These are phyloP conservation scores for Aphodius granarius DNA, from an alignment of 2,888 invertebrate species.

Conservation along the genomic window DNA sequence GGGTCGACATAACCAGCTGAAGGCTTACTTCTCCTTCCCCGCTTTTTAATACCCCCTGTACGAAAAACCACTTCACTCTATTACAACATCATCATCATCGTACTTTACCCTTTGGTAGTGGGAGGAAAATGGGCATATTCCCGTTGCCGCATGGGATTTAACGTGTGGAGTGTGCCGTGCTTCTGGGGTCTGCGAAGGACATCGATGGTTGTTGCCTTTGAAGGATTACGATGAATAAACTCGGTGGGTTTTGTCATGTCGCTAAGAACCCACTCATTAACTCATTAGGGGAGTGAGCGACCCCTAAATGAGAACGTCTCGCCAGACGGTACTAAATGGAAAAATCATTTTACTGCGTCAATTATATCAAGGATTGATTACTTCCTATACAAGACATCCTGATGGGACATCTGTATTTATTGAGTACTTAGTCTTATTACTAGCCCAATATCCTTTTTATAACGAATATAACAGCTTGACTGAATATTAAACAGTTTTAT, in stretches of 20 bases:
- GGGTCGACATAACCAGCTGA: background rate
- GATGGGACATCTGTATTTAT: no score
- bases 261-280: conserved; percentile 1
- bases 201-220: background rate
- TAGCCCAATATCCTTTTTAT: no score
- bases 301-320: background rate
- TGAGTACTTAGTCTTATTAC: no score
- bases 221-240: conserved; percentile 6
- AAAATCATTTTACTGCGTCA: background rate
- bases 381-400: no score
- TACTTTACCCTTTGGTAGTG: background rate
- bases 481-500: no score
- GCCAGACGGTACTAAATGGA: background rate
- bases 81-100: conserved; percentile 10
- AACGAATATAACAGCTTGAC: no score
- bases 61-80: conserved; percentile 11
- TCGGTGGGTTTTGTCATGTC: background rate
- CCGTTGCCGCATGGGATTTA: background rate
- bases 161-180: background rate
- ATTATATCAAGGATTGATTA: no score
- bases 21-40: background rate
- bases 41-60: conserved; percentile 8
- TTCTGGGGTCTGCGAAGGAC: background rate
- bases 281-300: background rate
- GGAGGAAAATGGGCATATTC: background rate